These are phyloP conservation scores for Cantharis nigra DNA, from an alignment of 2,888 invertebrate genomes.

Conservation along the genomic window DNA sequence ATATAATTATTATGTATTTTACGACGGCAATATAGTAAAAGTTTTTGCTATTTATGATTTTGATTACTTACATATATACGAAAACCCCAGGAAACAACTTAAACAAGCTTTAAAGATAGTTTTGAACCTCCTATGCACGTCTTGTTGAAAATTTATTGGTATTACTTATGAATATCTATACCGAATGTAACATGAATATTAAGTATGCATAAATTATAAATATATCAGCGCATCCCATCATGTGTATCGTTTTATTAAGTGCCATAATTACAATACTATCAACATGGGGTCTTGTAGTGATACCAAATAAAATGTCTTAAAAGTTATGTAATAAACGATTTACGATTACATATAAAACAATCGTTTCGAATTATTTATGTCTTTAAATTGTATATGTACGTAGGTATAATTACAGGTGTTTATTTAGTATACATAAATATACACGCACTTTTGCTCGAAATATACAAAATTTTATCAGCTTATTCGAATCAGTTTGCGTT, in stretches of 20 bases:
- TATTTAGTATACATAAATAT: slow-evolving; percentile 16
- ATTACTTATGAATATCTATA: slow-evolving; percentile 42
- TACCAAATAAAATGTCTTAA: slow-evolving; percentile 40
- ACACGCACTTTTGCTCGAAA: not conserved
- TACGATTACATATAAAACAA: slow-evolving; percentile 40
- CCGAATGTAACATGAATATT: slow-evolving; percentile 43
- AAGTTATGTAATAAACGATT: slow-evolving; percentile 38
- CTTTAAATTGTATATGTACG: slow-evolving; percentile 14
- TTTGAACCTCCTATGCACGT: not conserved
- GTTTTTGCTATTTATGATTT: not conserved
- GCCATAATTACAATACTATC: slow-evolving; percentile 41
- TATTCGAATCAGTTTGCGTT: not conserved
- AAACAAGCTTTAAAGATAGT: not conserved
- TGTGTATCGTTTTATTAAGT: slow-evolving; percentile 39
- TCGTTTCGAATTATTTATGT: slow-evolving; percentile 37
- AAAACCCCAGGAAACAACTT: not conserved
- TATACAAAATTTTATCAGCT: not conserved
- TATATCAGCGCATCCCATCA: slow-evolving; percentile 35
- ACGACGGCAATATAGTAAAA: not conserved
- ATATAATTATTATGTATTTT: not conserved
- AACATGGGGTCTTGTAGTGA: slow-evolving; percentile 39
- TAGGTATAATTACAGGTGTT: slow-evolving; percentile 38
- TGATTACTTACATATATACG: not conserved
- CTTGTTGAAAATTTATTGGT: slow-evolving; percentile 38
- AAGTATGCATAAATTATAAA: slow-evolving; percentile 39